These are phyloP conservation scores for Exephanes ischioxanthus DNA, from an alignment of 2,888 invertebrate species.

Conservation along the genomic window DNA sequence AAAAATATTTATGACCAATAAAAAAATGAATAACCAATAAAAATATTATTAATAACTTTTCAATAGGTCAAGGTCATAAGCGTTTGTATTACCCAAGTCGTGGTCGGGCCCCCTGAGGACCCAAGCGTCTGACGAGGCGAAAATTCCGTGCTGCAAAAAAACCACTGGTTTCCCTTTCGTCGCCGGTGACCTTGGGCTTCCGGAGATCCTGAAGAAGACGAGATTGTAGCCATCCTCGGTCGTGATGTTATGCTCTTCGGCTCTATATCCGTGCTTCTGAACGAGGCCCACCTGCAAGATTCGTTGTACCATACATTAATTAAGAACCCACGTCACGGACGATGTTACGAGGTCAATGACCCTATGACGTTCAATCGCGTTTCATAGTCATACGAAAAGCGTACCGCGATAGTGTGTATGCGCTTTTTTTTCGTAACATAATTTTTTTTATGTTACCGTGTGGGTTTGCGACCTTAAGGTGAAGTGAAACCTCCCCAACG, in stretches of 20 bases:
- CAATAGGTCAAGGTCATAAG: not conserved
- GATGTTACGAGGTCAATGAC: not conserved
- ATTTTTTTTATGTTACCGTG: too few relatives aligned
- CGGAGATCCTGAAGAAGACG: slow-evolving; percentile 77
- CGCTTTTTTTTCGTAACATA: not conserved
- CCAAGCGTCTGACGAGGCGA: slow-evolving; percentile 79
- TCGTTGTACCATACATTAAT: not conserved
- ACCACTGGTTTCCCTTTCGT: slow-evolving; percentile 73
- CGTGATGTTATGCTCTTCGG: slow-evolving; percentile 77
- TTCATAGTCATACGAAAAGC: not conserved
- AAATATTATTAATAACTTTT: not conserved
- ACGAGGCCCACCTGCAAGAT: slow-evolving; percentile 73
- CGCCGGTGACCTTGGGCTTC: slow-evolving; percentile 72
- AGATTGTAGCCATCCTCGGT: slow-evolving; percentile 79
- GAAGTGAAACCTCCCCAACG: too few relatives aligned
- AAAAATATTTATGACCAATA: too few relatives aligned
- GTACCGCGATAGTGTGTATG: not conserved
- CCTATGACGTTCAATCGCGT: not conserved
- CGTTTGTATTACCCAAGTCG: slow-evolving; percentile 77
- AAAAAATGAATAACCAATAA: not conserved
- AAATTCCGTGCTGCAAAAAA: slow-evolving; percentile 78
- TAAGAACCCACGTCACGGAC: not conserved
- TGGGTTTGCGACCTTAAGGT: too few relatives aligned
- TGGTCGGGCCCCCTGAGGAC: slow-evolving; percentile 76
- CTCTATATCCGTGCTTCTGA: slow-evolving; percentile 75